Evolutionary conservation across 2,797 vertebrate species (phyloP), one percentile per base, ranked within the genome.

Genomic region (Antennarius maculatus): DNA sequence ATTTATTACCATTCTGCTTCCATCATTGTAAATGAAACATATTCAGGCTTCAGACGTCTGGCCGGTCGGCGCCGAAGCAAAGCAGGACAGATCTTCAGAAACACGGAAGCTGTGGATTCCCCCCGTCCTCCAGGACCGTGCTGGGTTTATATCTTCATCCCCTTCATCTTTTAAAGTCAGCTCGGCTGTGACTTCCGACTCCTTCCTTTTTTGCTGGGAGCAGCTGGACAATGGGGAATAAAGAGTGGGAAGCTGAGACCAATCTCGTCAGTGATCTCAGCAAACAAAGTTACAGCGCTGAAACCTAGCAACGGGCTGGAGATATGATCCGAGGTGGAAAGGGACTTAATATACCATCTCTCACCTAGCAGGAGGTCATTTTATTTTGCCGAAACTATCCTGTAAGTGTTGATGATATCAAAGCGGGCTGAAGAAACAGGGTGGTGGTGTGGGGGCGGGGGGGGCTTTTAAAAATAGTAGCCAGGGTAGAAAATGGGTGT

Each of bases 231-330:
- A 17, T 28, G 6, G 55, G 42, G 48, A n/a, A 12, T 10, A 29
- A 51, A 54, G 60, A 39, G 23, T 7, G 39, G 18, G 37, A 42
- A 41, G 43, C 34, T 41, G 58, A 68, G 47, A 39, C 50, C 51
- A 43, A 61, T 51, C 54, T 53, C 14, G 69, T 53, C 5, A 10
- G 47, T 41, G 66, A 42, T 54, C 71, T 66, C 16, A 0, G 61
- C 59, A 74, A 80, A 73, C 67, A 71, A 64, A 66, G 41, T 51
- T 66, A 31, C 52, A 58, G 17, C 11, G 4, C 31, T n/a, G 62
- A 75, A 79, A 65, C 65, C 68, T 68, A 54, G 60, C 62, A 77
- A 72, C 70, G 41, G 41, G 50, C 58, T 52, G 28, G 14, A 16
- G 31, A 67, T 57, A 48, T 18, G 51, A 66, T 55, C 28, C 11